Evolutionary conservation across 2,888 invertebrate genomes (phyloP).

Genomic region (Scotopteryx bipunctaria): DNA sequence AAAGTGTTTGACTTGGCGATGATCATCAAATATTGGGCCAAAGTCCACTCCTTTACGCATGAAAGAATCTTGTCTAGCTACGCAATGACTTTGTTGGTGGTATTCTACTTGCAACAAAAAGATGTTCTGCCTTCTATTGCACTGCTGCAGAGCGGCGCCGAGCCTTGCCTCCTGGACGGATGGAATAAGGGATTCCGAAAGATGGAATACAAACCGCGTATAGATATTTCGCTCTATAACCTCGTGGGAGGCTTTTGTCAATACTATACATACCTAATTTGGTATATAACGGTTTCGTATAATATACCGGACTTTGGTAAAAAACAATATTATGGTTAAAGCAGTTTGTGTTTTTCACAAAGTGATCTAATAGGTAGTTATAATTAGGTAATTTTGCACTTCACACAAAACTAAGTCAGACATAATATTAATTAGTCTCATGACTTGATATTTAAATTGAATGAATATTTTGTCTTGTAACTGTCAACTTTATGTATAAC

Average conservation of each 20-base stretch:
- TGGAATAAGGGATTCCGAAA: conserved; percentile 23
- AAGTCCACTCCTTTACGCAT: conserved; percentile 3
- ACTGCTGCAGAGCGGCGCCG: conserved; percentile 15
- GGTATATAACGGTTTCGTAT: no score
- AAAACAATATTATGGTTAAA: no score
- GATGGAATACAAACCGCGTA: not conserved
- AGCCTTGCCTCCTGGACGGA: not conserved
- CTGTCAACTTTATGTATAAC: no score
- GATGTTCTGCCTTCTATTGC: conserved; percentile 21
- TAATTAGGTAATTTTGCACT: no score
- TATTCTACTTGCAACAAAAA: conserved; percentile 42
- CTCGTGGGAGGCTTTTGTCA: conserved; percentile 51
- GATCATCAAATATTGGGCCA: conserved; percentile 20
- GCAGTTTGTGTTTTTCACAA: no score
- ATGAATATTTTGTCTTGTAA: no score
- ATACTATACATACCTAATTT: no score
- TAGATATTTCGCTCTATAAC: conserved; percentile 37
- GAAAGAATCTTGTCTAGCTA: conserved; percentile 14
- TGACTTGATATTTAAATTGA: no score
- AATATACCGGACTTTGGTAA: no score
- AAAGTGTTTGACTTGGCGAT: conserved; percentile 4
- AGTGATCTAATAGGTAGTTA: no score
- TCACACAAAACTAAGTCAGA: no score
- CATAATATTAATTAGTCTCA: no score
- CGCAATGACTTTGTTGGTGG: conserved; percentile 23